These are phyloP conservation scores for Merops nubicus DNA, from an alignment of 2,113 vertebrate species.

Conservation along the genomic window DNA sequence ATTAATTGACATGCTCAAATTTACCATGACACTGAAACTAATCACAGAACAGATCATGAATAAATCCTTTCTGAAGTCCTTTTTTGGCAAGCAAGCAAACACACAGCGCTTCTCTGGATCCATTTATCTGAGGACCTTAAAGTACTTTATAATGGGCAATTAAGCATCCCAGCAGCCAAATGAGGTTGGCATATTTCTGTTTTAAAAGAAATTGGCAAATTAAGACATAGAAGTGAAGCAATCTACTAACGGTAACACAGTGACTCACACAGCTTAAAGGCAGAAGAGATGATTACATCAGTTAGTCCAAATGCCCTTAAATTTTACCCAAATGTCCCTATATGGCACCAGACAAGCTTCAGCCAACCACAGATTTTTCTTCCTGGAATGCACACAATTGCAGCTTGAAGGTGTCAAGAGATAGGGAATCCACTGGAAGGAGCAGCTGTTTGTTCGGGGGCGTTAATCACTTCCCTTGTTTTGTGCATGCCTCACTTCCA, in stretches of 20 bases:
- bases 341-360: neutral
- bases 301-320: neutral
- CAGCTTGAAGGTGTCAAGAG: neutral
- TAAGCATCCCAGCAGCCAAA: neutral
- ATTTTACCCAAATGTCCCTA: neutral
- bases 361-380: neutral
- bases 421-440: neutral
- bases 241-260: neutral
- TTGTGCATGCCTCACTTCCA: neutral
- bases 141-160: neutral
- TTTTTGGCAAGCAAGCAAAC: neutral
- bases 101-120: neutral
- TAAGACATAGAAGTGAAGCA: neutral
- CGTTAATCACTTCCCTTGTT: neutral
- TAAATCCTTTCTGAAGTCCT: neutral
- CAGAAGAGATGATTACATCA: neutral
- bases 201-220: slow-evolving; percentile 33
- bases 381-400: neutral
- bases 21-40: neutral
- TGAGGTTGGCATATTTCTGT: neutral
- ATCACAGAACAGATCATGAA: neutral
- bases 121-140: neutral
- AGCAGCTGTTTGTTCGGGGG: neutral
- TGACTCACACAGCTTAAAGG: slow-evolving; percentile 10
- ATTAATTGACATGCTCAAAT: neutral